Evolutionary conservation across 64 coral and sea anemone species (phyloP).

Genomic region (Catalaphyllia jardinei): DNA sequence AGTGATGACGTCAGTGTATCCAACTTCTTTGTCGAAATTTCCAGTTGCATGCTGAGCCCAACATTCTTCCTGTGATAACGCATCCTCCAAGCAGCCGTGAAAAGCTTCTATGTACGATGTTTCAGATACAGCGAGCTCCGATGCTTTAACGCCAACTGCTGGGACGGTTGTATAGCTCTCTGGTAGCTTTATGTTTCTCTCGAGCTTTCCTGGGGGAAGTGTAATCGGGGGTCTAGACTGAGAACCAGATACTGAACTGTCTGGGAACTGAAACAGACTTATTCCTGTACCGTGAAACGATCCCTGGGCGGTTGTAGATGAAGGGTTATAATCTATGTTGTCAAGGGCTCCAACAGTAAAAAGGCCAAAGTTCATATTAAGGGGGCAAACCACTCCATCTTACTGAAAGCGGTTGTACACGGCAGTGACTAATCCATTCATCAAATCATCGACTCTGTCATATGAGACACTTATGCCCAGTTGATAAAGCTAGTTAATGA

Average conservation of each 20-base stretch:
- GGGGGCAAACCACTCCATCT: slow-evolving; percentile 54
- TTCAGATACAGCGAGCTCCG: no score
- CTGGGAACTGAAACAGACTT: slow-evolving; percentile 58
- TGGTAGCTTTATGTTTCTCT: background rate
- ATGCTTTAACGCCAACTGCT: no score
- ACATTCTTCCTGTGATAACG: no score
- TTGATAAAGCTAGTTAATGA: slow-evolving; percentile 18
- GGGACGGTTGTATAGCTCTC: no score
- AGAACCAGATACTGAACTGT: background rate
- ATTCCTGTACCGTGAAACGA: slow-evolving; percentile 65
- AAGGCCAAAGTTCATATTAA: slow-evolving; percentile 16
- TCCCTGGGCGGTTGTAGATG: slow-evolving; percentile 61
- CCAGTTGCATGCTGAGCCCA: no score
- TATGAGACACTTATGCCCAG: slow-evolving; percentile 37
- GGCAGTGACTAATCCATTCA: slow-evolving; percentile 12
- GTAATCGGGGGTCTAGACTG: slow-evolving; percentile 6
- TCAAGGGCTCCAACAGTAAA: slow-evolving; percentile 50
- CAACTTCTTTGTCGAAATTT: no score
- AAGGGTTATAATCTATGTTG: slow-evolving; percentile 63
- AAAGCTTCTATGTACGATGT: no score
- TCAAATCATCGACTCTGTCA: slow-evolving; percentile 36
- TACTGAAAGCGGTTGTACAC: slow-evolving; percentile 26
- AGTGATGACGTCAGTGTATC: no score
- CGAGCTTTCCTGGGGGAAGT: background rate
- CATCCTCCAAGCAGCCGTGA: no score